These are phyloP conservation scores for Phalanger gymnotis DNA, from an alignment of 2,797 vertebrate genomes.

Conservation along the genomic window DNA sequence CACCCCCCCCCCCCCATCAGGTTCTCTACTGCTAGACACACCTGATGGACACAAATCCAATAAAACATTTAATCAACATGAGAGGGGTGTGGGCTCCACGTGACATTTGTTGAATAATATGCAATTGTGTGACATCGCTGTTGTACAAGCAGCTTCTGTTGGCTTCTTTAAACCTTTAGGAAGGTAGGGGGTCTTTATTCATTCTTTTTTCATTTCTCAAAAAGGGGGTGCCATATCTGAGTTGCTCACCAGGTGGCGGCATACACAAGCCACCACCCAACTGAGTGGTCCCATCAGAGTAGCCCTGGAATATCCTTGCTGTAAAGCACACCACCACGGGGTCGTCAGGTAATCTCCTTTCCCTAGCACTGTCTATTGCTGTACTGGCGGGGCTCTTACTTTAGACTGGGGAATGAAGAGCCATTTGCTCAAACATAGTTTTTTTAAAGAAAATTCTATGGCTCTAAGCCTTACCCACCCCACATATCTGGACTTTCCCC, in stretches of 20 bases:
- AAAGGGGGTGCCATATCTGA: background rate
- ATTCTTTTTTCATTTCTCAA: background rate
- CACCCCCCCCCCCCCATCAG: background rate
- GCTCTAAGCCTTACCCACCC: too few relatives aligned
- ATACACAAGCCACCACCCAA: background rate
- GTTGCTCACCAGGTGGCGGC: background rate
- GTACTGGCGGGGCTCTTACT: background rate
- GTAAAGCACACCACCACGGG: background rate
- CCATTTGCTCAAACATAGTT: background rate
- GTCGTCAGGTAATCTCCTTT: background rate
- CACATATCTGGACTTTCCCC: background rate
- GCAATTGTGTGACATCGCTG: background rate
- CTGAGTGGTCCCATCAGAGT: background rate
- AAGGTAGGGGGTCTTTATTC: background rate
- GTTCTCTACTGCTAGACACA: background rate
- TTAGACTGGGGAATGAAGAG: background rate
- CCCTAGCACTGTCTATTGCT: background rate
- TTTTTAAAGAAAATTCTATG: background rate
- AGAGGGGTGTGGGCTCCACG: too few relatives aligned
- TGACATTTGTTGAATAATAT: background rate
- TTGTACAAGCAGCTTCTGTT: background rate
- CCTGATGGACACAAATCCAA: background rate
- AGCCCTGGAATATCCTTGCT: background rate
- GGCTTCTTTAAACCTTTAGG: background rate
- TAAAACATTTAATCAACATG: background rate